A percentile compares a stretch with the other conserved stretches of the same genome.
Conservation (phyloP, 2,797 vertebrate genomes). For the Acestrorhynchus altus region DNA sequence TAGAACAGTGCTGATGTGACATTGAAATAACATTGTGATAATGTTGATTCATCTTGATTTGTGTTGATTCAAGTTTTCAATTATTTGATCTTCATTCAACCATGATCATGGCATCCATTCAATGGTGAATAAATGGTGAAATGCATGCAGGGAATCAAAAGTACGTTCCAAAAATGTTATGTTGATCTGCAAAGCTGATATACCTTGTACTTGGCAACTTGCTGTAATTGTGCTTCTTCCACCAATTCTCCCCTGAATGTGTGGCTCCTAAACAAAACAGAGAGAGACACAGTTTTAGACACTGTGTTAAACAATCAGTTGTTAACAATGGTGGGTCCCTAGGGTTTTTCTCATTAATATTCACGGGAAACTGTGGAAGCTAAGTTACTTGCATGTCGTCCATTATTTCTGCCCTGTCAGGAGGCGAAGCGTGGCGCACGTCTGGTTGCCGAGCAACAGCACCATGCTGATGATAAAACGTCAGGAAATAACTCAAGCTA, state of each 20-base stretch:
- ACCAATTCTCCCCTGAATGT: not conserved
- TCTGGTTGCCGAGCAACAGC: not conserved
- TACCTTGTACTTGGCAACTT: not conserved
- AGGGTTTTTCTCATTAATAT: not conserved
- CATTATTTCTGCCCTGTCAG: slow-evolving; percentile 9
- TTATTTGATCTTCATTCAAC: too few species aligned
- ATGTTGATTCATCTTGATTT: too few species aligned
- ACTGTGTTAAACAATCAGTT: not conserved
- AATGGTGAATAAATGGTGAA: too few species aligned
- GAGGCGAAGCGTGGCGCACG: not conserved
- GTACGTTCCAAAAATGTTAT: too few species aligned
- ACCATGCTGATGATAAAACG: not conserved
- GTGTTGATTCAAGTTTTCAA: too few species aligned
- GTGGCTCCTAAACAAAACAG: not conserved
- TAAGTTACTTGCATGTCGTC: not conserved
- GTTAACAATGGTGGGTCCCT: not conserved
- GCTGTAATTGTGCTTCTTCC: not conserved
- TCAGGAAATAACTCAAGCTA: not conserved
- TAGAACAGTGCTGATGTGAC: too few species aligned
- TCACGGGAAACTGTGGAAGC: not conserved
- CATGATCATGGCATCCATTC: too few species aligned
- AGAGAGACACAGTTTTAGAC: not conserved
- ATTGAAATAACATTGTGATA: too few species aligned
- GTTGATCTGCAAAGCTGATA: too few species aligned
- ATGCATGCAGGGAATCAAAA: too few species aligned